Percentiles rank a stretch among this genome's conserved stretches.
Evolutionary conservation across 2,888 invertebrate species (phyloP).

Genomic region (Gasteruption jaculator): DNA sequence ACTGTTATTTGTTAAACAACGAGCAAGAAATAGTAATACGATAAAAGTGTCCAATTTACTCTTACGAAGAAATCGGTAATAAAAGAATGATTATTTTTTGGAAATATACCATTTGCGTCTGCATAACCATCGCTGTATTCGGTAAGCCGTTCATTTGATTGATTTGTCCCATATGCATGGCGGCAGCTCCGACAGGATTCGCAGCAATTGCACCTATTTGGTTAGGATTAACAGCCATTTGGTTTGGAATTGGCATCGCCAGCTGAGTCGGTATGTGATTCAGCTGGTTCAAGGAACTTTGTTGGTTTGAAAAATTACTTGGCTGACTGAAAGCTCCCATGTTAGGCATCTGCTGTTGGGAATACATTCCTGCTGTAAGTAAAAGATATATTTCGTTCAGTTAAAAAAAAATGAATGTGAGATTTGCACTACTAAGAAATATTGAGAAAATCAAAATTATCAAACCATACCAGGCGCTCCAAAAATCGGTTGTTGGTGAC

Average conservation of each 20-base stretch:
- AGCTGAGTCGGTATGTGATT: conserved; percentile 37
- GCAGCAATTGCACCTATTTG: conserved; percentile 28
- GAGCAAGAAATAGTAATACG: too few relatives aligned
- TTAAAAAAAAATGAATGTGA: conserved; percentile 7
- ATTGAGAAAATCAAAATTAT: background rate
- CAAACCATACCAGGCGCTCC: conserved; percentile 33
- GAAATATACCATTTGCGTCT: conserved; percentile 43
- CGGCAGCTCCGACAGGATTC: conserved; percentile 32
- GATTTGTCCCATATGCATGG: conserved; percentile 34
- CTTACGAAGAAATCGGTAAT: background rate
- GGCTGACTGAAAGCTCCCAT: conserved; percentile 32
- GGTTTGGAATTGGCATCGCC: conserved; percentile 36
- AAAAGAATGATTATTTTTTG: too few relatives aligned
- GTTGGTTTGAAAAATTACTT: conserved; percentile 33
- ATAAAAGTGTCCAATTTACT: too few relatives aligned
- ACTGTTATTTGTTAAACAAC: too few relatives aligned
- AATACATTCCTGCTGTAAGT: conserved; percentile 35
- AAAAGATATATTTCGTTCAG: conserved; percentile 13
- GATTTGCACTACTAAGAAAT: background rate
- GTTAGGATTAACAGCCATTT: conserved; percentile 34
- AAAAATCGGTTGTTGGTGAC: conserved; percentile 45
- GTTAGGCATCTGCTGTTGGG: conserved; percentile 36
- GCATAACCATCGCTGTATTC: conserved; percentile 35
- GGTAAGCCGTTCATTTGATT: conserved; percentile 38
- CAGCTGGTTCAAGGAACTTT: conserved; percentile 34